phyloP scores from a whole-genome alignment of 2,888 invertebrate genomes.

The Sialis lutaria region DNA sequence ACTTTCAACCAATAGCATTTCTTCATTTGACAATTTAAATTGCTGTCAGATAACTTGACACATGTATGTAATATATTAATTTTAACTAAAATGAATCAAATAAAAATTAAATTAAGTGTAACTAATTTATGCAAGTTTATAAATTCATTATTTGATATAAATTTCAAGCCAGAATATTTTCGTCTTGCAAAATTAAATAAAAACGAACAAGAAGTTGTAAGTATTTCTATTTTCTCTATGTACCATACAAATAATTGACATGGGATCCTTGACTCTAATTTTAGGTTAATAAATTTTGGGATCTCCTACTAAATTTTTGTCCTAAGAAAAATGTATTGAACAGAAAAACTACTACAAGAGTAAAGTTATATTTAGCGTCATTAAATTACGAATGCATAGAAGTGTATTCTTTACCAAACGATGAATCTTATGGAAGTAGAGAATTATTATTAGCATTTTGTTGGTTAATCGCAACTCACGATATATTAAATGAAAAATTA shows the following conservation, averaged over 20 bases:
- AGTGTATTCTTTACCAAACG: slow-evolving; percentile 19
- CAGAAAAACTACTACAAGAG: slow-evolving; percentile 11
- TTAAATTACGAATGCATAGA: slow-evolving; percentile 19
- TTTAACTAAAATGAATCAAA: slow-evolving; percentile 13
- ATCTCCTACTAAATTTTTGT: slow-evolving; percentile 14
- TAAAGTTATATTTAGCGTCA: slow-evolving; percentile 20
- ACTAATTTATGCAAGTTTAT: slow-evolving; percentile 21
- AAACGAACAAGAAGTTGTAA: slow-evolving; percentile 17
- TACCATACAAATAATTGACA: slow-evolving; percentile 1
- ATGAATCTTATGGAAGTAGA: slow-evolving; percentile 14
- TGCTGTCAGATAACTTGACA: no score
- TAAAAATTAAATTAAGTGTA: slow-evolving; percentile 20
- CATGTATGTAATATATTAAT: no score
- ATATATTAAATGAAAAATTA: slow-evolving; percentile 14
- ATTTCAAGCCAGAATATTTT: slow-evolving; percentile 22
- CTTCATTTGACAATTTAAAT: no score
- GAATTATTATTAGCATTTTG: slow-evolving; percentile 21
- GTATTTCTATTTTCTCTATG: slow-evolving; percentile 9
- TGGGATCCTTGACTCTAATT: slow-evolving; percentile 4
- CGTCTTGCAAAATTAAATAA: slow-evolving; percentile 21
- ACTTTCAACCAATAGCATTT: no score
- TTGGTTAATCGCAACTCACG: slow-evolving; percentile 19
- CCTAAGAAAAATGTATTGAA: slow-evolving; percentile 9
- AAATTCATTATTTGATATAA: slow-evolving; percentile 15
- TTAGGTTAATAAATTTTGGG: slow-evolving; percentile 16